These are phyloP conservation scores for Elysia crispata DNA, from an alignment of 2,888 invertebrate genomes.

Conservation along the genomic window DNA sequence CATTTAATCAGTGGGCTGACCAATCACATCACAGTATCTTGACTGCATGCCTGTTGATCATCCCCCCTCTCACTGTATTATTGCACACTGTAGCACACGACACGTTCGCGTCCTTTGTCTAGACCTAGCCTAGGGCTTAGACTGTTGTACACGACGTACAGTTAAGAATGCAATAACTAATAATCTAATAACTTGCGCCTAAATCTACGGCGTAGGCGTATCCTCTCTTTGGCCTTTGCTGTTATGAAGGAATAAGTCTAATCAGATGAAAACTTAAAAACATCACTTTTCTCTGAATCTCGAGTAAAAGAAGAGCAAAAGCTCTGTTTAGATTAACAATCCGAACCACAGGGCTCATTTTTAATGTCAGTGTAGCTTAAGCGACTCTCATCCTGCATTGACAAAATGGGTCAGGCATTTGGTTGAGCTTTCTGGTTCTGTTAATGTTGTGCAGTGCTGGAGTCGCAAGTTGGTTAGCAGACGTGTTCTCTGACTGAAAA, in stretches of 20 bases:
- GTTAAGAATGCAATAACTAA: background rate
- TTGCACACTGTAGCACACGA: too few relatives aligned
- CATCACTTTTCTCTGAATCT: slow-evolving; percentile 48
- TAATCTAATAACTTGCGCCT: background rate
- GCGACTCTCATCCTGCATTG: too few relatives aligned
- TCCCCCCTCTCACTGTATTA: too few relatives aligned
- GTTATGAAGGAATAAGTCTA: slow-evolving; percentile 40
- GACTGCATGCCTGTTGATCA: slow-evolving; percentile 33
- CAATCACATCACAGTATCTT: too few relatives aligned
- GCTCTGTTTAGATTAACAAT: slow-evolving; percentile 41
- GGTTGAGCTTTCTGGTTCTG: background rate
- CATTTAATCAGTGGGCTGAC: too few relatives aligned
- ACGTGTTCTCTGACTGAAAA: background rate
- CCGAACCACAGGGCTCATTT: background rate
- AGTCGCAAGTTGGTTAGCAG: background rate
- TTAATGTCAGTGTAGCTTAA: background rate
- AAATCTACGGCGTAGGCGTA: slow-evolving; percentile 29
- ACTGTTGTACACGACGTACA: too few relatives aligned
- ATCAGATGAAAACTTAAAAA: slow-evolving; percentile 43
- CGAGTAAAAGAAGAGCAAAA: slow-evolving; percentile 43
- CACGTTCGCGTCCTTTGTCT: background rate
- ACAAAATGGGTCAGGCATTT: background rate
- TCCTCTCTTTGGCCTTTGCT: slow-evolving; percentile 46
- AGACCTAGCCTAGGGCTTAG: too few relatives aligned
- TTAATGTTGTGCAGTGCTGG: background rate